Base-by-base conservation (phyloP, 2,113 vertebrate species). In the Damaliscus lunatus region DNA sequence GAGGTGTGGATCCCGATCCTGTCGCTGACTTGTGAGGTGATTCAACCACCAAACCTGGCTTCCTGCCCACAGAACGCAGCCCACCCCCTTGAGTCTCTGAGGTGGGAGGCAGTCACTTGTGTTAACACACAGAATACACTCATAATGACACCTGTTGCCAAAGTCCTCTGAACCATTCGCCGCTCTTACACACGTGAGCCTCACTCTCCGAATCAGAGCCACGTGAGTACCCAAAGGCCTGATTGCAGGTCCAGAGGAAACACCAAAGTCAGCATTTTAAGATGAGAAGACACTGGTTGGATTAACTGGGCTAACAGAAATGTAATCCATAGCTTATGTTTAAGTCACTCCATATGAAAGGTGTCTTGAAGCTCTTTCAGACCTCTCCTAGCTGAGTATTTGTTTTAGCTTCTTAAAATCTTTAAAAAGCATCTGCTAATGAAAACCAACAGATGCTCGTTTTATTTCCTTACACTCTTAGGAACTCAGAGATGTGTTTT, bases 51-150 rank as follows among this genome's bases (percentile, higher is more conserved):
- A 8, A 6, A 15, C 60, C 52, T 57, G 5, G 5, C 64, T 31
- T 80, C 64, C 25, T 71, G 14, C 31, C 46, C 1, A 2, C 3
- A 0, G 36, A 12, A 2, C 0, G 4, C 25, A 11, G 9, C 9
- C 57, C 2, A 13, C 5, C 36, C 53, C 3, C 9, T 2, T 7
- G 36, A 46, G 62, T 48, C 16, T 62, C 10, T 17, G 43, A 17
- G 77, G 13, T 6, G 0, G 74, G 31, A 94, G 36, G 55, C 15
- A 33, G 3, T 25, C 36, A 40, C 9, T 15, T 10, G 17, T 7
- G 48, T 55, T 16, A 31, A 5, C 36, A n/a, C 5, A 3, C 0
- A 2, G 6, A 27, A 78, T 16, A 31, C 3, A 2, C 15, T 43
- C 16, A 85, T 55, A 10, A 81, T 19, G 78, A 33, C 0, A 1